phyloP scores from a whole-genome alignment of 2,797 vertebrate genomes.

The Columba guinea region DNA sequence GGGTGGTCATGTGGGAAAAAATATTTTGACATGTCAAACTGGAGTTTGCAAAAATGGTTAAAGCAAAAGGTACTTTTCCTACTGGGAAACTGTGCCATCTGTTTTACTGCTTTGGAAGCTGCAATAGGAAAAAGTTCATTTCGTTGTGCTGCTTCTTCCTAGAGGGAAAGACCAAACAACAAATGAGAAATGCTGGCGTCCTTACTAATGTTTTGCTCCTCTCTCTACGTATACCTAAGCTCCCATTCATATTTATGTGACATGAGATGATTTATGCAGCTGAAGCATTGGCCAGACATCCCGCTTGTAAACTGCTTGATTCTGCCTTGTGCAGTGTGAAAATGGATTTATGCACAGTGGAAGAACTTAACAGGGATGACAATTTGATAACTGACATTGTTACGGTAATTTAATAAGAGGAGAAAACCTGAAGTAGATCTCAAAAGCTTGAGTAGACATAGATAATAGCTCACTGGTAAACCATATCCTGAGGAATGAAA shows the following conservation, averaged over 20 bases:
- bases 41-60: not conserved
- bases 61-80: not conserved
- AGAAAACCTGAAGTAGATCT: conserved; percentile 15
- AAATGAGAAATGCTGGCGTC: not conserved
- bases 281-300: not conserved
- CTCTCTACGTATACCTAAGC: not conserved
- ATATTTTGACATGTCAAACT: not conserved
- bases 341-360: conserved; percentile 32
- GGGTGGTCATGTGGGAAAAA: not conserved
- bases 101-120: not conserved
- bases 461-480: conserved; percentile 16
- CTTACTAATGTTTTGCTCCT: not conserved
- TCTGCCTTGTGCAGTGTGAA: conserved; percentile 13
- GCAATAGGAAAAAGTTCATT: not conserved
- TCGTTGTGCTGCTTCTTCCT: not conserved
- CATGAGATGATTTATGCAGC: not conserved
- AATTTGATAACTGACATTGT: conserved; percentile 31
- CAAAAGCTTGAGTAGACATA: conserved; percentile 24
- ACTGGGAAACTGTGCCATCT: not conserved
- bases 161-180: not conserved
- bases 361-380: conserved; percentile 37
- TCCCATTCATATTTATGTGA: not conserved
- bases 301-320: not conserved
- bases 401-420: not conserved
- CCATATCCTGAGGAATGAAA: not conserved